A percentile compares a stretch with the other conserved stretches of the same genome.
Evolutionary conservation across 2,113 vertebrate genomes (phyloP).

Genomic region (Laticauda colubrina): DNA sequence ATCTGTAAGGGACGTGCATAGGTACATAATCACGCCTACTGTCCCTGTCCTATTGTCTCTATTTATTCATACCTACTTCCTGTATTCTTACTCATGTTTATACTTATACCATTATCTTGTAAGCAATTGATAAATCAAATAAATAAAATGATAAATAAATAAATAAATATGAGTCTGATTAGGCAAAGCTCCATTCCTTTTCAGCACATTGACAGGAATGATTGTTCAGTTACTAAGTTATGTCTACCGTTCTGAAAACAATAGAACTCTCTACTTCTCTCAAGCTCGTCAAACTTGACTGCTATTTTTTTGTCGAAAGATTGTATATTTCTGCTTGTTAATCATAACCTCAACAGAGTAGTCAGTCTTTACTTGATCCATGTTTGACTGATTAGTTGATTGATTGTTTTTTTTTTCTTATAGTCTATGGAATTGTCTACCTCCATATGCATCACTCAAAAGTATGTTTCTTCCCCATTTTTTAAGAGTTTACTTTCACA

Average conservation of each 20-base stretch:
- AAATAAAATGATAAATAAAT: too few relatives aligned
- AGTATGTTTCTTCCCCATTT: not conserved
- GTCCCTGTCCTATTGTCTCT: too few relatives aligned
- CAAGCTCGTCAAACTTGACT: not conserved
- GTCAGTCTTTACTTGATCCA: not conserved
- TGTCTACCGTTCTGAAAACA: not conserved
- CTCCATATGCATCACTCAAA: not conserved
- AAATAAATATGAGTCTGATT: not conserved
- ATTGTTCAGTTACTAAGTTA: not conserved
- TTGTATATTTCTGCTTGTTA: not conserved
- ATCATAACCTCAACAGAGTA: not conserved
- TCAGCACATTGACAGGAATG: not conserved
- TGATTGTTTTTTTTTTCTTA: not conserved
- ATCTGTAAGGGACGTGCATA: too few relatives aligned
- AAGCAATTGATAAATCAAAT: too few relatives aligned
- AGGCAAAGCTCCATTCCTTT: not conserved
- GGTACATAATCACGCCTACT: too few relatives aligned
- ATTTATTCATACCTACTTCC: too few relatives aligned
- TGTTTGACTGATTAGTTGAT: not conserved
- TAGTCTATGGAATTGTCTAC: not conserved
- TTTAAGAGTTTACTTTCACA: not conserved
- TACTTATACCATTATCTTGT: too few relatives aligned
- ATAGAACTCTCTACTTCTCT: not conserved
- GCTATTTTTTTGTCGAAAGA: not conserved
- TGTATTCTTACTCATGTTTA: too few relatives aligned